Conservation (phyloP, 2,888 invertebrate genomes). For the Diplolepis rosae region DNA sequence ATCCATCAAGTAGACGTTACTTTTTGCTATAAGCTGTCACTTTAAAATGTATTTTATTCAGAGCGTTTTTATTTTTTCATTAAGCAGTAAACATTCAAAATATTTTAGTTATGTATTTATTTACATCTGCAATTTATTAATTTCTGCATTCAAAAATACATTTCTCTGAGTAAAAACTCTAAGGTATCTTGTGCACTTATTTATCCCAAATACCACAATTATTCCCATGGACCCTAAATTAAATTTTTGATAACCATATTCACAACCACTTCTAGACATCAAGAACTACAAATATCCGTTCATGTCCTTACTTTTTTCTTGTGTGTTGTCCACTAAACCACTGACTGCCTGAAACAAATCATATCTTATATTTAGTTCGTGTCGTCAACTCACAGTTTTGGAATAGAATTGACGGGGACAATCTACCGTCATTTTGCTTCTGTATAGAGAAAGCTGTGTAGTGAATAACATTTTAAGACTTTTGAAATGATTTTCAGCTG, state of each 20-base stretch:
- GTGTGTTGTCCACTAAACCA: conserved; percentile 84
- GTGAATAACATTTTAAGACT: no score
- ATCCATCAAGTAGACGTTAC: neutral
- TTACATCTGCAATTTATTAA: neutral
- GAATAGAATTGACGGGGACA: no score
- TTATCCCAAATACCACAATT: conserved; percentile 1
- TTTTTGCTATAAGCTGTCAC: neutral
- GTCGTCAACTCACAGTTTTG: no score
- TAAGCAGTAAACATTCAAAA: neutral
- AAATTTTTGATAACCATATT: conserved; percentile 10
- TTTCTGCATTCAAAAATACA: neutral
- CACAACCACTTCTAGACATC: conserved; percentile 39
- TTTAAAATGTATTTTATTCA: neutral
- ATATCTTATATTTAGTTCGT: conserved; percentile 26
- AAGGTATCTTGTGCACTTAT: neutral
- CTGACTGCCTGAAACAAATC: conserved; percentile 82
- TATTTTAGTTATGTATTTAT: neutral
- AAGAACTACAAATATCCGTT: conserved; percentile 70
- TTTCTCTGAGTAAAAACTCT: neutral
- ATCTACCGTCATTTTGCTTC: no score
- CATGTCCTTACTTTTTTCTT: conserved; percentile 84
- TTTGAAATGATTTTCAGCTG: no score
- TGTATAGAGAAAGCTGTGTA: no score
- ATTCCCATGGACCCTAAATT: conserved; percentile 19
- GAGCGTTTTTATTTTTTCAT: neutral